Percentiles rank a stretch among this genome's conserved stretches.
Evolutionary conservation across 1,140 invertebrate species (phyloP).

Genomic region (Drosophila ohnishii): DNA sequence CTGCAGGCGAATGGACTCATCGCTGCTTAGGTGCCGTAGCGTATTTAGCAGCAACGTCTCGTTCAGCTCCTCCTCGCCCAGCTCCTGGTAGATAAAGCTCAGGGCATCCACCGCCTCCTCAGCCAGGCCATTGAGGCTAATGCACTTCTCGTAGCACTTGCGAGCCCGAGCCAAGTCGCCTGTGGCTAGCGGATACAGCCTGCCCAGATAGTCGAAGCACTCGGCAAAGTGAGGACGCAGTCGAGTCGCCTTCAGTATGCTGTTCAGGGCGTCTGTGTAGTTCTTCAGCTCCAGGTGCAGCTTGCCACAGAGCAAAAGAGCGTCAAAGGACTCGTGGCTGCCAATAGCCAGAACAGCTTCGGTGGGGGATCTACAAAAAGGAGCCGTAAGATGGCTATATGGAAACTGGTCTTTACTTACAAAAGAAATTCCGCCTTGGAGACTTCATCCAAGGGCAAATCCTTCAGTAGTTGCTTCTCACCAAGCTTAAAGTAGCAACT

Average conservation of each 20-base stretch:
- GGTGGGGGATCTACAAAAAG: constrained; percentile 50
- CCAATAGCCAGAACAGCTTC: constrained; percentile 85
- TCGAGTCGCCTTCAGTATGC: constrained; percentile 90
- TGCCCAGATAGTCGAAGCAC: constrained; percentile 90
- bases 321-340: constrained; percentile 83
- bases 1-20: constrained; percentile 90
- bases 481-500: constrained; percentile 67
- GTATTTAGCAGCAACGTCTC: constrained; percentile 87
- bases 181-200: constrained; percentile 86
- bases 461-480: constrained; percentile 37
- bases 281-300: constrained; percentile 87
- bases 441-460: constrained; percentile 45
- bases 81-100: constrained; percentile 88
- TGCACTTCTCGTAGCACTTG: constrained; percentile 92
- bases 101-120: constrained; percentile 88
- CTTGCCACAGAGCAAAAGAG: constrained; percentile 86
- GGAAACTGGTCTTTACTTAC: constrained; percentile 28
- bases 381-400: neutral
- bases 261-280: constrained; percentile 86
- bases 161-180: constrained; percentile 88
- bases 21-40: constrained; percentile 83
- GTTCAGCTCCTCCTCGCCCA: constrained; percentile 88
- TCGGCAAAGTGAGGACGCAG: constrained; percentile 88
- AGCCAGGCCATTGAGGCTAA: constrained; percentile 88
- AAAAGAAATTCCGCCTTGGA: constrained; percentile 60